phyloP scores from a whole-genome alignment of 2,888 invertebrate species.

The Agrotis segetum region DNA sequence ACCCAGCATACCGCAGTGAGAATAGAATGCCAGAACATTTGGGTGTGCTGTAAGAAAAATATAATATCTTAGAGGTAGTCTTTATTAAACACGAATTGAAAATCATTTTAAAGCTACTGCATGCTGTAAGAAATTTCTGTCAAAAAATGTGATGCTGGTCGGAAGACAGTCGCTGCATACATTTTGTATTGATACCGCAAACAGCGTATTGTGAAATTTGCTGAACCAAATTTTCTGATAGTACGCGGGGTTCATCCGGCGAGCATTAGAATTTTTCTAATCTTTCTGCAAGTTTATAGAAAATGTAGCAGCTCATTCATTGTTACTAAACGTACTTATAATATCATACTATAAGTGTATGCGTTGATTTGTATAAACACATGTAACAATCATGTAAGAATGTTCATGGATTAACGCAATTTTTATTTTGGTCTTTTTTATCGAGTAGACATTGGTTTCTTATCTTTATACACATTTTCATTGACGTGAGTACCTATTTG shows the following conservation, averaged over 20 bases:
- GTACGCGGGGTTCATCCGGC: too few relatives aligned
- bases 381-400: background rate
- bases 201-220: too few relatives aligned
- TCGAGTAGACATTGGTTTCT: background rate
- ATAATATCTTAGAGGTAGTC: background rate
- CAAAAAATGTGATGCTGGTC: too few relatives aligned
- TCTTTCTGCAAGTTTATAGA: too few relatives aligned
- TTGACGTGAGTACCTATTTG: background rate
- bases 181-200: too few relatives aligned
- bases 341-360: too few relatives aligned
- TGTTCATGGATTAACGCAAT: background rate
- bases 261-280: too few relatives aligned
- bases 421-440: background rate
- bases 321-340: too few relatives aligned
- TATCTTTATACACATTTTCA: background rate
- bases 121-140: too few relatives aligned
- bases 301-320: too few relatives aligned
- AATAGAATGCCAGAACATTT: slow-evolving; percentile 86
- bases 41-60: slow-evolving; percentile 69
- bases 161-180: too few relatives aligned
- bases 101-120: background rate
- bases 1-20: slow-evolving; percentile 91
- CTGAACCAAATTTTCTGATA: too few relatives aligned
- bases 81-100: background rate
- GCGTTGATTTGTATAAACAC: background rate